Evolutionary conservation across 2,797 vertebrate species (phyloP).

Genomic region (Poecile montanus): DNA sequence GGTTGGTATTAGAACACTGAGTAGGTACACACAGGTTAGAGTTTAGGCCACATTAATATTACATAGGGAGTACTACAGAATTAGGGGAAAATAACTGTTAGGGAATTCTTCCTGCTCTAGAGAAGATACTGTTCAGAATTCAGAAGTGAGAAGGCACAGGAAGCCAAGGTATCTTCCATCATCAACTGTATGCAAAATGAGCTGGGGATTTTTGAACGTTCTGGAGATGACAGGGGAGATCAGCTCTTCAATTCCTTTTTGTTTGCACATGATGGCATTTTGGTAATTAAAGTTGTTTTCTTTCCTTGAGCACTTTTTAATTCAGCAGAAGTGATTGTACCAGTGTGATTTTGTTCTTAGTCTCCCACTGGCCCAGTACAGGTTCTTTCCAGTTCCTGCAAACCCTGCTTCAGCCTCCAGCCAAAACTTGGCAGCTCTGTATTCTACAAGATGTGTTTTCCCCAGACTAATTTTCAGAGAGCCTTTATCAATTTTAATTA

Average conservation of each 20-base stretch:
- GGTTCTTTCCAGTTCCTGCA: slow-evolving; percentile 29
- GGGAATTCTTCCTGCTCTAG: background rate
- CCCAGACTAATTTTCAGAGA: slow-evolving; percentile 64
- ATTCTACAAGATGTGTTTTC: slow-evolving; percentile 50
- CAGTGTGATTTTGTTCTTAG: slow-evolving; percentile 18
- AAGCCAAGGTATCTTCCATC: background rate
- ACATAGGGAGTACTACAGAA: background rate
- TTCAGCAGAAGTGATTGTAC: slow-evolving; percentile 33
- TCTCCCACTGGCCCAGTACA: slow-evolving; percentile 28
- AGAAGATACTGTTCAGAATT: background rate
- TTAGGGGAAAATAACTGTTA: background rate
- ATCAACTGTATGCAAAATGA: slow-evolving; percentile 25
- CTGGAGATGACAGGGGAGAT: background rate
- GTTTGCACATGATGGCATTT: slow-evolving; percentile 22
- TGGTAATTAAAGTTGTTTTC: slow-evolving; percentile 52
- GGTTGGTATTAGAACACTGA: background rate
- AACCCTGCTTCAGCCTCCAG: slow-evolving; percentile 27
- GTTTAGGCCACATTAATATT: background rate
- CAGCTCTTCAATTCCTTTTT: slow-evolving; percentile 9
- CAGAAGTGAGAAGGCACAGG: background rate
- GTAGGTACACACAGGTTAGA: background rate
- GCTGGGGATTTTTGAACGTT: slow-evolving; percentile 19
- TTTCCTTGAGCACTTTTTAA: slow-evolving; percentile 59
- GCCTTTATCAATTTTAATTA: slow-evolving; percentile 75
- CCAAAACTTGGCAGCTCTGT: slow-evolving; percentile 56